phyloP scores from a whole-genome alignment of 2,888 invertebrate species.

The Lithodes maja region DNA sequence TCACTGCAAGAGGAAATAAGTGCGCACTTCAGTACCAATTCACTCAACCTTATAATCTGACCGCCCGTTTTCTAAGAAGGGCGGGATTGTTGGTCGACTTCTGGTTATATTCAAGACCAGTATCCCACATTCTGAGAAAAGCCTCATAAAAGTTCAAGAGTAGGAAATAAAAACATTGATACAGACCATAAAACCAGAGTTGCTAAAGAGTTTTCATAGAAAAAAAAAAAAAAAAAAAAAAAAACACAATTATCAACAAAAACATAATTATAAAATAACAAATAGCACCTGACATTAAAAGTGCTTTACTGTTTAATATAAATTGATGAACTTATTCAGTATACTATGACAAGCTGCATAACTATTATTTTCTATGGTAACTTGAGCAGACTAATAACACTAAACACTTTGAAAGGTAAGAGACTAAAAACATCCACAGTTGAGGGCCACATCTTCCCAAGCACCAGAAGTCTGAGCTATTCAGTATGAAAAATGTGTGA shows the following conservation, averaged over 20 bases:
- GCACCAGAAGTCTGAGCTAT: too few relatives aligned
- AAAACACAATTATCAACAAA: background rate
- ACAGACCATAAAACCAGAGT: slow-evolving; percentile 13
- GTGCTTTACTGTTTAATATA: background rate
- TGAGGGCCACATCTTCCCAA: too few relatives aligned
- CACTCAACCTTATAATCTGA: background rate
- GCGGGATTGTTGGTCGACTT: background rate
- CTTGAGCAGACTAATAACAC: background rate
- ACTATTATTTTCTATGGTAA: background rate
- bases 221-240: slow-evolving; percentile 9
- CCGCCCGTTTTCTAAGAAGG: background rate
- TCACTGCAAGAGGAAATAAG: slow-evolving; percentile 67
- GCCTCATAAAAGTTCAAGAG: slow-evolving; percentile 25
- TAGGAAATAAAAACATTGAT: background rate
- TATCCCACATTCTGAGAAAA: slow-evolving; percentile 39
- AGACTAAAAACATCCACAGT: background rate
- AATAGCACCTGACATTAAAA: background rate
- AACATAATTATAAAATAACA: background rate
- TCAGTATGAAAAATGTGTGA: too few relatives aligned
- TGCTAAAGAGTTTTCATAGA: background rate
- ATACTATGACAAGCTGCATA: background rate
- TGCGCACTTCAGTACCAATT: slow-evolving; percentile 51
- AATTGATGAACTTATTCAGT: background rate
- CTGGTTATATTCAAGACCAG: background rate
- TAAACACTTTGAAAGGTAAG: background rate